phyloP scores from a whole-genome alignment of 2,797 vertebrate species.

The Sebastes elongatus region DNA sequence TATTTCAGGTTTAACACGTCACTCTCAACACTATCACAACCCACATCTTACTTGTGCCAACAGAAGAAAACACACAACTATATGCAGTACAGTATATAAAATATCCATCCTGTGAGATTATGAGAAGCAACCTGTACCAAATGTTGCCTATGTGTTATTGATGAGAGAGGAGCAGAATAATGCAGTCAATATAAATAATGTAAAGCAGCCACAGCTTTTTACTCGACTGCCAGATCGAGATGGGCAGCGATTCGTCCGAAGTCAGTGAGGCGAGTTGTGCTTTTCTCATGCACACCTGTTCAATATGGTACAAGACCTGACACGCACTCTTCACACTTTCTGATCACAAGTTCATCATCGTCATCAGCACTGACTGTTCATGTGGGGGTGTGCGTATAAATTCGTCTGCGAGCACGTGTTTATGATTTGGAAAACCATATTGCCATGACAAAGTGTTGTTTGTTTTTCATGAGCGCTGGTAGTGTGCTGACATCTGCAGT shows the following conservation, averaged over 20 bases:
- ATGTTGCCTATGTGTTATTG: constrained; percentile 63
- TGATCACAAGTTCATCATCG: constrained; percentile 36
- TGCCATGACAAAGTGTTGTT: constrained; percentile 13
- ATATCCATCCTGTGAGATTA: neutral
- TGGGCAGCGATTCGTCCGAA: constrained; percentile 1
- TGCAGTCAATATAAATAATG: constrained; percentile 60
- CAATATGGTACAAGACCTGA: constrained; percentile 1
- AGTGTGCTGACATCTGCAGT: constrained; percentile 1
- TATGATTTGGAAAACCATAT: neutral
- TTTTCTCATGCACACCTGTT: constrained; percentile 45
- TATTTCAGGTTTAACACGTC: neutral
- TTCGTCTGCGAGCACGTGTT: neutral
- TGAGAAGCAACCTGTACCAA: constrained; percentile 44
- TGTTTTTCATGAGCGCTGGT: constrained; percentile 11
- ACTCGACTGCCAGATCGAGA: constrained; percentile 19
- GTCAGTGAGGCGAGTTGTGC: constrained; percentile 6
- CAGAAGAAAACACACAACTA: neutral
- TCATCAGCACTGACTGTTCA: constrained; percentile 28
- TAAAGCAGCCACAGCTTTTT: constrained; percentile 42
- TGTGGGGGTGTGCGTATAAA: constrained; percentile 3
- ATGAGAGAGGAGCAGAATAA: constrained; percentile 53
- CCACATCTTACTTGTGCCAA: neutral
- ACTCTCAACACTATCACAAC: neutral
- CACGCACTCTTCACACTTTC: constrained; percentile 36
- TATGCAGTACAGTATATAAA: neutral